phyloP scores from a whole-genome alignment of 2,888 invertebrate species.

The Ditylenchus weischeri region DNA sequence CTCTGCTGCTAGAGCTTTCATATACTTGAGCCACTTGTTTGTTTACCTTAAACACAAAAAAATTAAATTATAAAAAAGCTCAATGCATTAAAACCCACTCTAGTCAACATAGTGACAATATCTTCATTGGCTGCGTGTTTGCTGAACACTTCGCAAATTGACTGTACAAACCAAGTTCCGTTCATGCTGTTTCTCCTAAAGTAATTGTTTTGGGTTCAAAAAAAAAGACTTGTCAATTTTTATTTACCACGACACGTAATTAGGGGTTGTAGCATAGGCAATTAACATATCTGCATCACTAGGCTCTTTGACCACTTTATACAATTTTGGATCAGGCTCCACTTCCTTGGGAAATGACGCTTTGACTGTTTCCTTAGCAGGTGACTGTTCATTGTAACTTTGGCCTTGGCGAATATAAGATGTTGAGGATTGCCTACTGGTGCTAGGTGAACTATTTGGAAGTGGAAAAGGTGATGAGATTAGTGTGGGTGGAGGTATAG shows the following conservation, averaged over 20 bases:
- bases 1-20: slow-evolving; percentile 16
- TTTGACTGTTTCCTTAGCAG: too few relatives aligned
- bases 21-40: slow-evolving; percentile 26
- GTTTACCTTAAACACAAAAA: slow-evolving; percentile 31
- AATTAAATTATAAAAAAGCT: neutral
- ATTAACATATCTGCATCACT: slow-evolving; percentile 55
- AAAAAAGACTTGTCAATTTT: too few relatives aligned
- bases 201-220: too few relatives aligned
- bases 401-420: too few relatives aligned
- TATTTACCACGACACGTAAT: slow-evolving; percentile 53
- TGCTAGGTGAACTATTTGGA: too few relatives aligned
- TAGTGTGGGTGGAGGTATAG: too few relatives aligned
- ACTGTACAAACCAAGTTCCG: slow-evolving; percentile 59
- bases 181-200: slow-evolving; percentile 43
- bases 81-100: slow-evolving; percentile 28
- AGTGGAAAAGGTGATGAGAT: too few relatives aligned
- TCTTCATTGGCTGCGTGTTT: slow-evolving; percentile 41
- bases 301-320: slow-evolving; percentile 34
- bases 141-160: slow-evolving; percentile 53
- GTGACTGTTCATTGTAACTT: too few relatives aligned
- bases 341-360: too few relatives aligned
- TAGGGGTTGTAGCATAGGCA: slow-evolving; percentile 55
- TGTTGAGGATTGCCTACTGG: too few relatives aligned
- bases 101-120: slow-evolving; percentile 42
- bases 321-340: neutral